Conservation (phyloP, 1,140 invertebrate genomes). For the Brachionus asplanchnoidis region DNA sequence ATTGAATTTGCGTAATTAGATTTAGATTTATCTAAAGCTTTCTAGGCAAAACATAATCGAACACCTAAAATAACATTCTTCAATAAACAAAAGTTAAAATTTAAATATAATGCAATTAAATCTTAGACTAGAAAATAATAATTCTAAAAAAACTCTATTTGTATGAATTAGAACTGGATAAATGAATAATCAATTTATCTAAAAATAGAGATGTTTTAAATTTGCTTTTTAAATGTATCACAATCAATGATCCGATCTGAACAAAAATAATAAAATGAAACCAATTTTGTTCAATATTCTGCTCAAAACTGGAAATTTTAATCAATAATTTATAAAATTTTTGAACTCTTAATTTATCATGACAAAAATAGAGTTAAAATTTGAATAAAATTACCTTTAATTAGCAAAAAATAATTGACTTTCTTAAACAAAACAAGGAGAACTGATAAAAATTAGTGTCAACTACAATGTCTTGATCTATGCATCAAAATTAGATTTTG, state of each 20-base stretch:
- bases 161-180: background rate
- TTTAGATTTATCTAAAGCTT: background rate
- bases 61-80: background rate
- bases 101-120: background rate
- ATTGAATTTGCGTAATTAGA: background rate
- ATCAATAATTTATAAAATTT: background rate
- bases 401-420: background rate
- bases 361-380: background rate
- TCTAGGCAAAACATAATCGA: background rate
- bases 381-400: background rate
- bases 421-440: background rate
- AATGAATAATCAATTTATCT: background rate
- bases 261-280: too few relatives aligned
- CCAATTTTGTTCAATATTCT: too few relatives aligned
- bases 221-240: background rate
- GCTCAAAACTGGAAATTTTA: background rate
- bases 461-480: background rate
- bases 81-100: background rate
- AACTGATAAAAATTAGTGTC: background rate
- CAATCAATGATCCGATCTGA: background rate
- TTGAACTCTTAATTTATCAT: background rate
- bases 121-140: background rate
- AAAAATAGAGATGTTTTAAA: background rate
- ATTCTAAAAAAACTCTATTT: background rate
- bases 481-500: background rate